These are phyloP conservation scores for Dilophus febrilis DNA, from an alignment of 2,888 invertebrate genomes.

Conservation along the genomic window DNA sequence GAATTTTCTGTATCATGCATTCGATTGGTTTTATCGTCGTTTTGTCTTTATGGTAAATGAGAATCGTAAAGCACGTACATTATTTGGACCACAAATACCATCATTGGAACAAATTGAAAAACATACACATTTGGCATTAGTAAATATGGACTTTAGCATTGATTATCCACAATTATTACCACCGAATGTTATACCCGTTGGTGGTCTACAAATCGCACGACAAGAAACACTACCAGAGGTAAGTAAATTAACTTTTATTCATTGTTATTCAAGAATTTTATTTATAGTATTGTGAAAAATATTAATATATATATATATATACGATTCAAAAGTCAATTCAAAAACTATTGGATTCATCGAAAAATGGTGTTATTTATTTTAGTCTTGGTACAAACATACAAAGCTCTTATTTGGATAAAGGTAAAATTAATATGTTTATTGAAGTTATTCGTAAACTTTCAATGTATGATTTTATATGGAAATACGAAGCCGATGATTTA, in stretches of 20 bases:
- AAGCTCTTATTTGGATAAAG: slow-evolving; percentile 1
- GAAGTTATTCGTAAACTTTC: slow-evolving; percentile 1
- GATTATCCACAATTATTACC: slow-evolving; percentile 5
- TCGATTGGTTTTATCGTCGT: slow-evolving; percentile 3
- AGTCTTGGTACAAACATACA: slow-evolving; percentile 4
- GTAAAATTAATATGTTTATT: slow-evolving; percentile 1
- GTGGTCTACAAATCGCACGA: slow-evolving; percentile 1
- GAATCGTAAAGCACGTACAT: slow-evolving; percentile 1
- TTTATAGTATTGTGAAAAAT: no score
- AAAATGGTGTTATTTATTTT: slow-evolving; percentile 4
- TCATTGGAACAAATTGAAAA: slow-evolving; percentile 2
- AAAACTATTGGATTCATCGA: no score
- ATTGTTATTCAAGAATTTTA: not conserved
- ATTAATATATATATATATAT: no score
- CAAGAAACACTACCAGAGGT: not conserved
- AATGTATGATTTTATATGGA: slow-evolving; percentile 6
- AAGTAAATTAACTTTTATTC: not conserved
- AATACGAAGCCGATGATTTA: slow-evolving; percentile 3
- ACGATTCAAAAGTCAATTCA: no score
- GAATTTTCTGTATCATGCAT: slow-evolving; percentile 4
- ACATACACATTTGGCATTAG: slow-evolving; percentile 2
- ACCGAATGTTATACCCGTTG: slow-evolving; percentile 5
- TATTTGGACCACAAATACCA: slow-evolving; percentile 1
- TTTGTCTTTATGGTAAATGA: slow-evolving; percentile 5
- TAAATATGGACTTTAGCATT: slow-evolving; percentile 6